phyloP scores from a whole-genome alignment of 2,888 invertebrate species.

The Dorcus parallelipipedus region DNA sequence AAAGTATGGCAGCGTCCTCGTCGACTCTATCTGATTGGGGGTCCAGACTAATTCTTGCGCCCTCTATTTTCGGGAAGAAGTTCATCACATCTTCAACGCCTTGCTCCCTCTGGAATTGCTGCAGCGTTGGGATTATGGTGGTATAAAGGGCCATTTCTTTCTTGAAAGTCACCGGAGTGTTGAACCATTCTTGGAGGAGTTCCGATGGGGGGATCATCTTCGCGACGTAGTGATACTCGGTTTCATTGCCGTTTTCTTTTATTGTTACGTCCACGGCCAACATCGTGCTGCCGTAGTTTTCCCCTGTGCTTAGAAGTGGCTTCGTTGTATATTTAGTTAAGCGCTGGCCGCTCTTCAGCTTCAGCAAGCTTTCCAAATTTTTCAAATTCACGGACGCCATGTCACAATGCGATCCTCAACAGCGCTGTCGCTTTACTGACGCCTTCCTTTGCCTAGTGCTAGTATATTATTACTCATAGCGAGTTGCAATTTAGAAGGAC shows the following conservation, averaged over 20 bases:
- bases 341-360: no score
- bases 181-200: constrained; percentile 49
- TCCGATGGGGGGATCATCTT: constrained; percentile 54
- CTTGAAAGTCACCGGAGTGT: constrained; percentile 50
- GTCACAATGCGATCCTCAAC: no score
- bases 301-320: constrained; percentile 52
- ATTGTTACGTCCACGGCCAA: constrained; percentile 39
- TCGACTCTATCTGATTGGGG: constrained; percentile 41
- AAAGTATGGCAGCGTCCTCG: constrained; percentile 51
- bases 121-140: constrained; percentile 47
- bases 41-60: constrained; percentile 44
- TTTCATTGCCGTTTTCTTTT: constrained; percentile 12
- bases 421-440: no score
- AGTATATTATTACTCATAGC: no score
- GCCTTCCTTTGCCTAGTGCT: no score
- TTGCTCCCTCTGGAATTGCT: constrained; percentile 46
- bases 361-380: no score
- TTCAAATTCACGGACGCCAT: no score
- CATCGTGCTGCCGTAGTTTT: constrained; percentile 58
- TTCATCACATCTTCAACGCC: constrained; percentile 4
- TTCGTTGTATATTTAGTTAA: constrained; percentile 31
- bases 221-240: constrained; percentile 31
- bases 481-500: no score
- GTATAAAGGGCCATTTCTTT: constrained; percentile 54
- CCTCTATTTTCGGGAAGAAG: constrained; percentile 48